Evolutionary conservation across 2,113 vertebrate genomes (phyloP).

Genomic region (Chamaetylas fuelleborni): DNA sequence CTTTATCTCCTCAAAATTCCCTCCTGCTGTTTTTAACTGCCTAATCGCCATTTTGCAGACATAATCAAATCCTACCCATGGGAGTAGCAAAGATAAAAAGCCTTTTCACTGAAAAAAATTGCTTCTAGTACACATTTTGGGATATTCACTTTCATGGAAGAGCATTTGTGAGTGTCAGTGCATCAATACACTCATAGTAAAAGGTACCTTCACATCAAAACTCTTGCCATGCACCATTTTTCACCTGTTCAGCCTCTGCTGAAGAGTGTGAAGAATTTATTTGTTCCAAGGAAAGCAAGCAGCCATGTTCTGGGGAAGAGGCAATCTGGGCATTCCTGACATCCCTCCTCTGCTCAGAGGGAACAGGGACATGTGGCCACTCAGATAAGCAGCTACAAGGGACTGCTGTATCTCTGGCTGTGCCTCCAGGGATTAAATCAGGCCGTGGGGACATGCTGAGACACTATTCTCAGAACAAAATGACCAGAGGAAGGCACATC

Average conservation of each 20-base stretch:
- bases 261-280: neutral
- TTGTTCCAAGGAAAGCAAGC: neutral
- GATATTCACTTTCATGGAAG: neutral
- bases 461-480: neutral
- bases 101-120: neutral
- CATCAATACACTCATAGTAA: neutral
- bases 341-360: neutral
- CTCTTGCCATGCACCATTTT: neutral
- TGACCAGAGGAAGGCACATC: neutral
- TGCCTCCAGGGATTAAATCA: neutral
- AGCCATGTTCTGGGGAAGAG: neutral
- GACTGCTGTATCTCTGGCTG: neutral
- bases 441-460: neutral
- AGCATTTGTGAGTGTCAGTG: neutral
- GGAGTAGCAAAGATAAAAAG: neutral
- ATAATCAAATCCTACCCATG: neutral
- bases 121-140: neutral
- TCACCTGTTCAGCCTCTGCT: neutral
- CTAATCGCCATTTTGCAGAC: neutral
- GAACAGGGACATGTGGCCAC: neutral
- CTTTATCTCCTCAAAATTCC: neutral
- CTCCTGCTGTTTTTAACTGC: neutral
- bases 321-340: neutral
- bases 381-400: neutral
- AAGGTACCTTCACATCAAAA: neutral